Evolutionary conservation across 2,113 vertebrate genomes (phyloP), one percentile per base, ranked within the genome.

Genomic region (Menura novaehollandiae): DNA sequence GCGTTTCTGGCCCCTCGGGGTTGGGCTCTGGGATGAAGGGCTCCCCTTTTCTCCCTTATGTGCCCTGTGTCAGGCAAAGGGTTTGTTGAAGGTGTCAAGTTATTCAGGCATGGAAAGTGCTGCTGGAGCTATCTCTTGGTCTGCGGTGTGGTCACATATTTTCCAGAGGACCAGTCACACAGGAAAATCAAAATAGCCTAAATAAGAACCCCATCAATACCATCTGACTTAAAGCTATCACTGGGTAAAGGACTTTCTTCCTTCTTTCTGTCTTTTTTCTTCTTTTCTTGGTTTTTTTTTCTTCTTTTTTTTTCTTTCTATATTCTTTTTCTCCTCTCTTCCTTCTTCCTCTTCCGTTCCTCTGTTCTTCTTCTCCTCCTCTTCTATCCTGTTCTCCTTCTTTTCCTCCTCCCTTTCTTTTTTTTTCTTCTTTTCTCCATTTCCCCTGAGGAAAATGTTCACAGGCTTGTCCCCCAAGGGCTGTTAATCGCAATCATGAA

Each of bases 31-130:
- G 23, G 6, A 2, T 32, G 4, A 4, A 55, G 26, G 30, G 13
- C 30, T 73, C 7, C 0, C 0, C 7, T 75, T 43, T 27, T 24
- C 6, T 10, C 5, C 11, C 0, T 20, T 1, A 4, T 0, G 9
- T 52, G 58, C 14, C 15, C 4, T 32, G 43, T 44, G 58, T 8
- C 11, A 10, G 18, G 56, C 24, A 26, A 9, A 11, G 12, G 7
- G 10, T n/a, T 18, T 60, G 7, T 1, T 11, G 21, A 18, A 46
- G 15, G 26, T 28, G 8, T 14, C 7, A 5, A 24, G 6, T 63
- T 7, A n/a, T 6, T 7, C 5, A 1, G 23, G 6, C 13, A 0
- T 1, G 13, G 55, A 12, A 4, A 7, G 7, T 43, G 37, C 23
- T 44, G 2, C 15, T 28, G 39, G 39, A 49, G 14, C 26, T 37